Conservation (phyloP, 2,888 invertebrate species). For the Tortricodes alternella region DNA sequence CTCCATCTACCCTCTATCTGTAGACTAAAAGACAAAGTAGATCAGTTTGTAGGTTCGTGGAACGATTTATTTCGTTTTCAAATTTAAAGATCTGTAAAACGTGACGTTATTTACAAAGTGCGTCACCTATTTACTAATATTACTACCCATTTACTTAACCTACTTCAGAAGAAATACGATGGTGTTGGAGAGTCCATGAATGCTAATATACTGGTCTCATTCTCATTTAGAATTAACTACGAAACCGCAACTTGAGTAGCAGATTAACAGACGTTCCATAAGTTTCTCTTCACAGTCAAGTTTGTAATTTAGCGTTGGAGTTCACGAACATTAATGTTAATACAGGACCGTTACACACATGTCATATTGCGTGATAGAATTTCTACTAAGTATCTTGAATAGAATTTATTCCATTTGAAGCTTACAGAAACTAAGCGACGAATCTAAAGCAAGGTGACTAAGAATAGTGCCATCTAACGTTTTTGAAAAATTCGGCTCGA, state of each 20-base stretch:
- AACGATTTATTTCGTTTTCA: slow-evolving; percentile 22
- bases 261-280: slow-evolving; percentile 49
- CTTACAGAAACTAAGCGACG: slow-evolving; percentile 10
- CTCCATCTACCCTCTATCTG: slow-evolving; percentile 1
- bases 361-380: slow-evolving; percentile 12
- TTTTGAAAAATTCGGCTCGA: slow-evolving; percentile 57
- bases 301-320: slow-evolving; percentile 47
- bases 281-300: slow-evolving; percentile 40
- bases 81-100: slow-evolving; percentile 23
- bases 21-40: slow-evolving; percentile 4
- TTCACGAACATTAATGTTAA: slow-evolving; percentile 37
- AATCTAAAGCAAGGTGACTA: slow-evolving; percentile 29
- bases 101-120: slow-evolving; percentile 25
- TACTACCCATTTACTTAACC: too few relatives aligned
- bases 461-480: slow-evolving; percentile 50
- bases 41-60: slow-evolving; percentile 16
- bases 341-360: slow-evolving; percentile 33
- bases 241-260: slow-evolving; percentile 33
- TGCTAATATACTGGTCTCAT: slow-evolving; percentile 17
- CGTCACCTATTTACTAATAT: too few relatives aligned
- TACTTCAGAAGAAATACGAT: slow-evolving; percentile 18
- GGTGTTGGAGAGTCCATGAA: slow-evolving; percentile 6
- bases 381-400: background rate
- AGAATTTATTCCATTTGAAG: slow-evolving; percentile 2
- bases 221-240: slow-evolving; percentile 29